A percentile compares a stretch with the other conserved stretches of the same genome.
phyloP scores from a whole-genome alignment of 1,140 invertebrate species.

The Hyphantria cunea region DNA sequence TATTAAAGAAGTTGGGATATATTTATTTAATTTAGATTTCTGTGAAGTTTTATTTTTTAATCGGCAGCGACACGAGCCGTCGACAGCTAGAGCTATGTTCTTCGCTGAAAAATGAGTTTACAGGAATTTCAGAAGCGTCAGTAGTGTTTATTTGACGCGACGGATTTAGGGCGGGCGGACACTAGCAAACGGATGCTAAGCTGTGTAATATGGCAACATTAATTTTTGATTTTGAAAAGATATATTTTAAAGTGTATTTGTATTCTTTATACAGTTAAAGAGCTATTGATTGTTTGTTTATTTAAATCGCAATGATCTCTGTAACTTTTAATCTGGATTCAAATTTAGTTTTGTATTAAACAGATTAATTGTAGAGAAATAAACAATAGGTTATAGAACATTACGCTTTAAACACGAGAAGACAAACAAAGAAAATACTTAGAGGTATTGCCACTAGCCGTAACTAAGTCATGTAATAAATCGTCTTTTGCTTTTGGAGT shows the following conservation, averaged over 20 bases:
- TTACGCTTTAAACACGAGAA: too few species aligned
- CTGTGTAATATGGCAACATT: not conserved
- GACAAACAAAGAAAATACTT: too few species aligned
- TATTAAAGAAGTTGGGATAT: conserved; percentile 14
- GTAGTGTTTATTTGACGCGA: conserved; percentile 32
- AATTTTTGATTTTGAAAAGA: not conserved
- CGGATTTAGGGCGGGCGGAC: not conserved
- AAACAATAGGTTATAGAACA: too few species aligned
- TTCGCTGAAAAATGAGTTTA: conserved; percentile 44
- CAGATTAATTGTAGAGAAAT: too few species aligned
- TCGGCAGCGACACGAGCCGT: conserved; percentile 14
- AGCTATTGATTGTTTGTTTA: too few species aligned
- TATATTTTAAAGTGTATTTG: not conserved
- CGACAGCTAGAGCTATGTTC: conserved; percentile 24
- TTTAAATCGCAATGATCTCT: too few species aligned
- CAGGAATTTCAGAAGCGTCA: conserved; percentile 37
- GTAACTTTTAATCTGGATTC: too few species aligned
- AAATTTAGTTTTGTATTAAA: too few species aligned
- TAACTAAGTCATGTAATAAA: too few species aligned
- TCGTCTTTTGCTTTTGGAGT: too few species aligned
- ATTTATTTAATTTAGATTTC: conserved; percentile 8
- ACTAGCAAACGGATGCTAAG: conserved; percentile 2
- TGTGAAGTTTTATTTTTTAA: conserved; percentile 28
- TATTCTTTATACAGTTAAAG: too few species aligned
- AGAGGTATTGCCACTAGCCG: too few species aligned